Evolutionary conservation across 37 sponge, comb jelly and placozoan genomes (phyloP), one percentile per base, ranked within the genome.

Genomic region (Amphimedon queenslandica): DNA sequence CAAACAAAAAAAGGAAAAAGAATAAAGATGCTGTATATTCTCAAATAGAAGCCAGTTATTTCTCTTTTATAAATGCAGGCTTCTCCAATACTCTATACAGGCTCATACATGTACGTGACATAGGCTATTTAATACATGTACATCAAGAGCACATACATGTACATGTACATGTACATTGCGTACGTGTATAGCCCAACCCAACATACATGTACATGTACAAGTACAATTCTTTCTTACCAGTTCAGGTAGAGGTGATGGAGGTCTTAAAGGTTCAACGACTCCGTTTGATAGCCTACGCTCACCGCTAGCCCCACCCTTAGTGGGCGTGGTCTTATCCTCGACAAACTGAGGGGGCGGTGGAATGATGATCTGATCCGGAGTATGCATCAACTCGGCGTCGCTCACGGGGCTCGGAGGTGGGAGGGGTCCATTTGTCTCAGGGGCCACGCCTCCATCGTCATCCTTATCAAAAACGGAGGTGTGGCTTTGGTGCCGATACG

Each of bases 321-420:
- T 47, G 8, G 8, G 61, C 21, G 61, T 6, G 21, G 8, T 25
- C 5, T 11, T 60, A 13, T 25, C 27, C 24, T 67, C 82, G 0
- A 42, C 25, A 38, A 79, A 79, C 71, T 78, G 80, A 33, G 57
- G 58, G 5, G 89, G 84, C 0, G 83, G 88, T 24, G 88, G 88
- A n/a, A 87, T 41, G 55, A 87, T 87, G 4, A 67, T 67, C 4
- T 82, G 66, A 13, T 81, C 78, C 13, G 64, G 40, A 4, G 36
- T 34, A 43, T 55, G 35, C 18, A 6, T 23, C 35, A 60, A 4
- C 20, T 84, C 85, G 11, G 60, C 73, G 25, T 67, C 69, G 18
- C 58, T 37, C 18, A 72, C 20, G 2, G 74, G 74, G 1, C 37
- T 38, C 30, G 72, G 79, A 30, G 78, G 85, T 30, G 78, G 78